Conservation (phyloP, 2,888 invertebrate species). For the Chloromyia formosa region DNA sequence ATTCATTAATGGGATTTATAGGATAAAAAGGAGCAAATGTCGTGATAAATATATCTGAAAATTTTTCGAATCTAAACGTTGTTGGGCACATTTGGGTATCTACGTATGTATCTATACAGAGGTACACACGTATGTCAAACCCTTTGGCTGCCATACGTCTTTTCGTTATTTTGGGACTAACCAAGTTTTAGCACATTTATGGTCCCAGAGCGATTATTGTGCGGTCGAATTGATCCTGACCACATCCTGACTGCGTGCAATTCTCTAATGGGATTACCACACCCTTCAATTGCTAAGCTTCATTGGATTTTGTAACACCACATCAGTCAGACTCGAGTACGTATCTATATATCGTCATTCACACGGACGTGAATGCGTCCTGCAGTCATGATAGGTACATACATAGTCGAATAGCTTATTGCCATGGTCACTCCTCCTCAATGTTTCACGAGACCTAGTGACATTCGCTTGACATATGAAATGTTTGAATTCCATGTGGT, state of each 20-base stretch:
- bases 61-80: no score
- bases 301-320: constrained; percentile 40
- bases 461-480: constrained; percentile 13
- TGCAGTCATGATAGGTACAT: neutral
- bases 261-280: constrained; percentile 43
- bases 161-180: constrained; percentile 36
- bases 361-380: neutral
- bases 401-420: constrained; percentile 20
- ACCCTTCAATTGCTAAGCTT: constrained; percentile 30
- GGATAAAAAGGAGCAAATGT: no score
- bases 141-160: constrained; percentile 2
- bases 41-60: no score
- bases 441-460: constrained; percentile 12
- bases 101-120: no score
- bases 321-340: constrained; percentile 25
- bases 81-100: no score
- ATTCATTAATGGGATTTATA: no score
- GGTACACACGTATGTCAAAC: neutral
- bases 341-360: neutral
- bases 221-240: constrained; percentile 40
- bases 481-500: neutral
- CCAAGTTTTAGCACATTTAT: constrained; percentile 44
- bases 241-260: constrained; percentile 38
- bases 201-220: constrained; percentile 42
- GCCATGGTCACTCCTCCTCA: constrained; percentile 28